A percentile compares a stretch with the other conserved stretches of the same genome.
Conservation (phyloP, 2,113 vertebrate species). For the Spermophilus dauricus region DNA sequence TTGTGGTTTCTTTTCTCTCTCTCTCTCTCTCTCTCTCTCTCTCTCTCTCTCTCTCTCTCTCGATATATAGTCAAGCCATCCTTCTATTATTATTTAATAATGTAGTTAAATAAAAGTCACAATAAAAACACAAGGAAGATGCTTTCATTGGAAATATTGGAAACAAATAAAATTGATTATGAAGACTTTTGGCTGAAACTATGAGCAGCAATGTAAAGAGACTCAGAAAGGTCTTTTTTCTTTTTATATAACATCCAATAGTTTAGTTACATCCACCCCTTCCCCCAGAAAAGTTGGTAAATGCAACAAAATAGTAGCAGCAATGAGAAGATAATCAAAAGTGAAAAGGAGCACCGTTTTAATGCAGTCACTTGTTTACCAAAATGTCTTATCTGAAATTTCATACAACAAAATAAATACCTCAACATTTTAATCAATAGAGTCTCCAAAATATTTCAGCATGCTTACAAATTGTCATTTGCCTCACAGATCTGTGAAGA, state of each 20-base stretch:
- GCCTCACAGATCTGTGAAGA: neutral
- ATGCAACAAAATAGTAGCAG: neutral
- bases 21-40: neutral
- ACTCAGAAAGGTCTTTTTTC: neutral
- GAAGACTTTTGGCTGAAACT: neutral
- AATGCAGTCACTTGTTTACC: neutral
- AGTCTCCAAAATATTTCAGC: neutral
- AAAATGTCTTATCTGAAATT: neutral
- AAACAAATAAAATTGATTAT: neutral
- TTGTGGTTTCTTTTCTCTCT: neutral
- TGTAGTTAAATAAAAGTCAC: neutral
- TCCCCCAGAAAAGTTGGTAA: neutral
- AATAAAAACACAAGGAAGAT: neutral
- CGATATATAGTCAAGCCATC: neutral
- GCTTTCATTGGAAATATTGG: neutral
- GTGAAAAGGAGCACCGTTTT: neutral
- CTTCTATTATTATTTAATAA: slow-evolving; percentile 20
- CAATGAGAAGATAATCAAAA: neutral
- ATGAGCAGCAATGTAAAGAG: neutral
- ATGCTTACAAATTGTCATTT: neutral
- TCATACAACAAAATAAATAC: neutral
- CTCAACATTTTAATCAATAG: neutral
- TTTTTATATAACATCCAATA: neutral
- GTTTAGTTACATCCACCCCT: neutral
- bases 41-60: neutral